Evolutionary conservation across 1,140 invertebrate species (phyloP), one percentile per base, ranked within the genome.

Genomic region (Pantala flavescens): DNA sequence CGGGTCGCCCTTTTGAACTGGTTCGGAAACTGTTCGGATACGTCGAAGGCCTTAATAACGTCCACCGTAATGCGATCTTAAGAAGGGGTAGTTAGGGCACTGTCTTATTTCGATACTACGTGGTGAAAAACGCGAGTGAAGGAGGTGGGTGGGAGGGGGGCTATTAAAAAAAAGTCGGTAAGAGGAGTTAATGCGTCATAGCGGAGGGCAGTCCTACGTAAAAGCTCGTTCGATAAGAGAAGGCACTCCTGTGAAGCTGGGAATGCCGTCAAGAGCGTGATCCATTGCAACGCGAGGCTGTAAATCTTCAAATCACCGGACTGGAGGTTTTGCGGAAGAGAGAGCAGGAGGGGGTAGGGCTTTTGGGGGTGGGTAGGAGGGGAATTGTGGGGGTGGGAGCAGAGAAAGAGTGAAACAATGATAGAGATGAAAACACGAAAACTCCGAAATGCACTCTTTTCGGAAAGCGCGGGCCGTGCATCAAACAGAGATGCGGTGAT

Each of bases 241-340:
- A 63, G 49, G 49, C 49, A 63, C 49, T 63, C 49, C 49, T 21
- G 49, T 63, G 49, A 63, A 63, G n/a, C 49, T 63, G 49, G 49
- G 49, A 63, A 63, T 63, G 49, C 49, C 49, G 49, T 63, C 49
- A 21, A 63, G 49, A 3, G 49, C 16, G 49, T 63, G 49, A 63
- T 63, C 49, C 49, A 63, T 63, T 21, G 49, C n/a, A 19, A 21
- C 49, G n/a, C n/a, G 49, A 5, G 49, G 49, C 49, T 19, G 49
- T 63, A 63, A 63, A 63, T 63, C 49, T 63, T 63, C 49, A 63
- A 63, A 63, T 63, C 49, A 63, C 49, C n/a, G 49, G 49, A 63
- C 14, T 19, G 49, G n/a, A 21, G 49, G n/a, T 63, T 63, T 63
- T 63, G 49, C 49, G 49, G 49, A 21, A 63, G n/a, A 63, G 49